Evolutionary conservation across 2,888 invertebrate genomes (phyloP), one percentile per base, ranked within the genome.

Genomic region (Euplagia quadripunctaria): DNA sequence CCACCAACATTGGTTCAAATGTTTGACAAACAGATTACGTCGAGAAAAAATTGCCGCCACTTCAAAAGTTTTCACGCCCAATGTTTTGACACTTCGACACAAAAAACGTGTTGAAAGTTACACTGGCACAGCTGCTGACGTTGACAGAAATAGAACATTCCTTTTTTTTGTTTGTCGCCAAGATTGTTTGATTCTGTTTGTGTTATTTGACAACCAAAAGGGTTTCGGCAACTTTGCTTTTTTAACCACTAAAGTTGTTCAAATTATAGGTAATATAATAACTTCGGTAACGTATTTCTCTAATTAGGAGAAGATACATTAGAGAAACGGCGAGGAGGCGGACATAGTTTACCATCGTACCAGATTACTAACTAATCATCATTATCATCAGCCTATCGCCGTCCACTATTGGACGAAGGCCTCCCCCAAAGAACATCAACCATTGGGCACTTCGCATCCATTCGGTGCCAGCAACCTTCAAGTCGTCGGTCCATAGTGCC

Each of bases 41-140:
- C n/a, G 58, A 58, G 64, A 69, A 73, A 64, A 69, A 73, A 73
- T 51, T 64, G 73, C 73, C 66, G 43, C 17, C 77, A 75, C 81
- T 79, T 77, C 70, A 69, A 73, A 77, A 75, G 70, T 72, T 71
- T 83, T 81, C 79, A 81, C 79, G 77, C 67, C 67, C 51, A 52
- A 65, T 82, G 81, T 82, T 82, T 81, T 82, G 83, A 82, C 82
- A 82, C 77, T 83, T 71, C 11, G 63, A 16, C 12, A 79, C 68
- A 79, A 81, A 82, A 82, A 81, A 80, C 81, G 63, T 77, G 74
- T n/a, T 68, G n/a, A 68, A 72, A 71, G 51, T 69, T 17, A 55
- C 68, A 69, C 75, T 51, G 64, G 42, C 68, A 70, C 82, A 82
- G 84, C 82, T 82, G 82, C 61, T 76, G 77, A 71, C 77, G 31